Evolutionary conservation across 2,888 invertebrate species (phyloP), one percentile per base, ranked within the genome.

Genomic region (Lapara coniferarum): DNA sequence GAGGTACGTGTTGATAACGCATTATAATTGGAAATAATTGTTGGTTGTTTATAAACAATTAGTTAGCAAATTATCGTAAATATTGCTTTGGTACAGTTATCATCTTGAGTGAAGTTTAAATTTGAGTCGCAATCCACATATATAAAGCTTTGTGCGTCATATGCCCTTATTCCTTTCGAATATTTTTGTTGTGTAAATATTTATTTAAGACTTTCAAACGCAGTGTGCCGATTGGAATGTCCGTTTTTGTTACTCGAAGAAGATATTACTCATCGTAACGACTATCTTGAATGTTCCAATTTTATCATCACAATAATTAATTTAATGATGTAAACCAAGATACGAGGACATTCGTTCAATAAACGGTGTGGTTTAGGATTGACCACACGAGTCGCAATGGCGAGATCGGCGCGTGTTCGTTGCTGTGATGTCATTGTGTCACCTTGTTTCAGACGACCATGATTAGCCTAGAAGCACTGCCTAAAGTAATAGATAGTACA

Each of bases 391-490:
- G 3, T 37, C 37, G 37, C 19, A 13, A 12, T 63, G 13, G 44
- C 6, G 46, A 16, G 63, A 19, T 49, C 19, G 12, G 6, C 46
- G 49, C 63, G 49, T 59, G 19, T 12, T 46, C 46, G 49, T 19
- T 49, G 44, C 63, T 13, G 5, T 59, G 59, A 49, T 63, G 19
- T 63, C n/a, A 63, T 66, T 37, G 37, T 52, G 37, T 53, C 46
- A 63, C 66, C 70, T 76, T 77, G 79, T 86, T 96, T 75, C 95
- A 98, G 97, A 99, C 99, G 82, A 98, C 97, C 87, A 97, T 99
- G 95, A 98, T 99, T 91, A 98, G 98, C 85, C 95, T 98, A 90
- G 99, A 99, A 94, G 97, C 97, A 79, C 95, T 99, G 81, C 95
- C 97, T 78, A 99, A 98, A 94, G 96, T 97, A 79, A 97, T 99